Base-by-base conservation (phyloP, 2,888 invertebrate species). In the Sthenelais limicola region DNA sequence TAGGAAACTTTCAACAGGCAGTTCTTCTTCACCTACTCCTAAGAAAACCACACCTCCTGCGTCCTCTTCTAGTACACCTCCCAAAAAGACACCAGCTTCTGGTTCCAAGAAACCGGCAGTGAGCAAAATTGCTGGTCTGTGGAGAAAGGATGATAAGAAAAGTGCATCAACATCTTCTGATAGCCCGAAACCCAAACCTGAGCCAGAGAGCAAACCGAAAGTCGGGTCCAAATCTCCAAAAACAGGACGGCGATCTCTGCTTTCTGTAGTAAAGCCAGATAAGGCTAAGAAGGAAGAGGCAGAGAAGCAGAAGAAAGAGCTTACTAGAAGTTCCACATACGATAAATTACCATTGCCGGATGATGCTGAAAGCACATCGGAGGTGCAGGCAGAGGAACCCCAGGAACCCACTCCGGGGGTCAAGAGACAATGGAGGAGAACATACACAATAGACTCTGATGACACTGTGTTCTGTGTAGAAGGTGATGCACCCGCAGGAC, bases 71-170 rank as follows among this genome's bases (percentile, higher is more conserved):
- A 35, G 24, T 21, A 30, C 32, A 4, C 26, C 24, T 2, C 26
- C 26, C 32, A 35, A 30, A 18, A n/a, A 35, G 3, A 35, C 38
- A 28, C 54, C 71, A 32, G 38, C 24, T 12, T 32, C 32, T 0
- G 26, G 71, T 35, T 15, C 33, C 5, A 84, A 83, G 73, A 83
- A 82, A 69, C 82, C 79, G 69, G 82, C 80, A 28, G 76, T 93
- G 15, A 94, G 94, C 85, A 93, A 93, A 86, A 93, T 94, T 70
- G 93, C 94, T 0, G 92, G 91, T 81, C 87, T 94, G 21, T 94
- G 94, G 94, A 94, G 93, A 82, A 92, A 91, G 84, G 93, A 93
- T n/a, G 68, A 56, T 33, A 38, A 47, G 26, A 51, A 66, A 12
- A 35, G 35, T 3, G 26, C 69, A 32, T 51, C 26, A 32, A 18